Base-by-base conservation (phyloP, 2,888 invertebrate genomes). In the Epinotia ramella region DNA sequence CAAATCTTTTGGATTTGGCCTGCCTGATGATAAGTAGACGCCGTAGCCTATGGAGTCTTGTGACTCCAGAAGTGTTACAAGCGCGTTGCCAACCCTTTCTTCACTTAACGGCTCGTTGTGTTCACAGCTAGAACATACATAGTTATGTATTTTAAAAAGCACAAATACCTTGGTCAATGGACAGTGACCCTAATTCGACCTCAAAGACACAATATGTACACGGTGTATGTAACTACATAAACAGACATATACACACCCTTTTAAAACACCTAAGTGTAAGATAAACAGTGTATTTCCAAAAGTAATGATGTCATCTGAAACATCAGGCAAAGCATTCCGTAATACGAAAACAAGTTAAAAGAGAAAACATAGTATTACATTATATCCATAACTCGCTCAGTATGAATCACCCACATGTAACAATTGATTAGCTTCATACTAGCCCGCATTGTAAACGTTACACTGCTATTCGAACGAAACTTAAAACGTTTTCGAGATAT, bases 241-340 rank as follows among this genome's bases (percentile, higher is more conserved):
- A 69, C 63, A 76, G 20, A 69, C 46, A 59, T 18, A 28, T 49
- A 60, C 67, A 68, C 72, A 64, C 73, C 73, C 65, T 71, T 73
- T 49, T 60, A 69, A 75, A 59, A 78, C 59, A 66, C 49, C 69
- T 62, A 72, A 66, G 78, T 78, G 73, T 63, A 73, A 73, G 66
- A 66, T 63, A 70, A 77, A 73, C 63, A 79, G 66, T 53, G 13
- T 72, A 74, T 80, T 76, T 81, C 79, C 73, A 78, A 80, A 79
- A 77, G 64, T 79, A 74, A 78, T 83, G 81, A 83, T 81, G 80
- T 83, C 82, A 83, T 82, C 79, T 80, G 60, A 76, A 76, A 75
- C 75, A 75, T 60, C 70, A 12, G 65, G 18, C 70, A 66, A 60
- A 75, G 65, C 70, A 71, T 11, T n/a, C 11, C 40, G 49, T 70